phyloP scores from a whole-genome alignment of 92 coral and sea anemone genomes.

The Scolanthus callimorphus region DNA sequence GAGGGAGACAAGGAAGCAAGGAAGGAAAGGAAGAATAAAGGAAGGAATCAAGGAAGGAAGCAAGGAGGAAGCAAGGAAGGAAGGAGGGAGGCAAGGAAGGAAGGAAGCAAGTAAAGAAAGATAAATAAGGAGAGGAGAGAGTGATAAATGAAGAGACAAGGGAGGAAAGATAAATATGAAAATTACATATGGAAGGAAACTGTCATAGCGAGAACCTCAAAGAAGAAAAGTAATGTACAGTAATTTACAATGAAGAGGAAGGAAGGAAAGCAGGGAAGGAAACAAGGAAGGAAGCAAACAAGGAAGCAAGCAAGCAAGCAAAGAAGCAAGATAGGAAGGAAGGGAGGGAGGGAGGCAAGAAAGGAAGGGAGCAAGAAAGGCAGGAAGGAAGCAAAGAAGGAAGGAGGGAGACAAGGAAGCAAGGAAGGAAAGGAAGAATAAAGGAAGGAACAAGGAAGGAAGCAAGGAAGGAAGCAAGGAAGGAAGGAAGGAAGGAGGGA shows the following conservation, averaged over 20 bases:
- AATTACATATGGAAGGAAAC: neutral
- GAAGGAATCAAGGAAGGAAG: neutral
- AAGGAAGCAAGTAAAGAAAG: no score
- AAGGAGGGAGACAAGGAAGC: neutral
- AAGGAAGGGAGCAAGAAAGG: neutral
- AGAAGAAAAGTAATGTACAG: no score
- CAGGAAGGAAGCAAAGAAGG: neutral
- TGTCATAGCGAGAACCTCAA: neutral
- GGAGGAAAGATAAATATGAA: neutral
- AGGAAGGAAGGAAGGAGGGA: constrained; percentile 11
- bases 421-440: constrained; percentile 6
- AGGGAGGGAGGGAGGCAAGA: neutral
- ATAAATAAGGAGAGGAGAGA: neutral
- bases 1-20: neutral
- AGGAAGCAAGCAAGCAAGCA: neutral
- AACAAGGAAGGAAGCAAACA: neutral
- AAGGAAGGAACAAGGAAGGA: constrained; percentile 7
- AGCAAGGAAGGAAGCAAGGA: constrained; percentile 7
- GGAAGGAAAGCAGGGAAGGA: neutral
- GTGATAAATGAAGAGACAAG: neutral
- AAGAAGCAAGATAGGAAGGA: neutral
- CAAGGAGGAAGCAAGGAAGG: neutral
- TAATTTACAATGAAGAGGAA: no score
- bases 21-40: neutral
- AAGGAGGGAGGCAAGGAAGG: neutral